Evolutionary conservation across 2,113 vertebrate species (phyloP), one percentile per base, ranked within the genome.

Genomic region (Myotis yumanensis): DNA sequence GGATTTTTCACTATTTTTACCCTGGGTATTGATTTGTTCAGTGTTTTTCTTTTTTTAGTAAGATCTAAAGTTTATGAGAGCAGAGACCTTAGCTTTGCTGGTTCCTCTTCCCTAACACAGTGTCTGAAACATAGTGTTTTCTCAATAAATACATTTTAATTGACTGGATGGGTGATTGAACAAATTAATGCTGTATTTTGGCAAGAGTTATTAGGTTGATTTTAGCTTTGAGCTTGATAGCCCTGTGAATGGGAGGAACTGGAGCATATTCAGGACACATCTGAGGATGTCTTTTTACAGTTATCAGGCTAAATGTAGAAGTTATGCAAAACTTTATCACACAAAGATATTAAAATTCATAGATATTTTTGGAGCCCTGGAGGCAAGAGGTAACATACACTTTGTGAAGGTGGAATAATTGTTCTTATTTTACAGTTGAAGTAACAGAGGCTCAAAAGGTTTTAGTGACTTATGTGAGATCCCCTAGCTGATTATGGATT

Each of bases 151-250:
- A 32, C 14, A 46, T 7, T 76, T 37, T 90, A 71, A 92, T 51
- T 35, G 62, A 86, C 62, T 46, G 35, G 32, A 76, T 73, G 6
- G 48, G 69, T 73, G 22, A 80, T 4, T 82, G 54, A 64, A 79
- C 73, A 69, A 86, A 89, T 68, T 76, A 37, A 77, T 84, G 22
- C 5, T 68, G 1, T 48, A 71, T 43, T 89, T 83, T 95, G 28
- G 4, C 43, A 86, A 16, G 23, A 46, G 25, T 87, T 76, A 5
- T 40, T 68, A 43, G 11, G 12, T 72, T 89, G 12, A 66, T 59
- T 66, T 91, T 86, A 83, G 81, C n/a, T 80, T 77, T 62, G 37
- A 68, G 23, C 28, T 91, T 83, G 86, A 17, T 16, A 91, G n/a
- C 10, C 5, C 3, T 71, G 18, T 51, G 28, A 75, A 16, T 89